Conservation (phyloP, 1,140 invertebrate genomes). For the Coptotermes formosanus region DNA sequence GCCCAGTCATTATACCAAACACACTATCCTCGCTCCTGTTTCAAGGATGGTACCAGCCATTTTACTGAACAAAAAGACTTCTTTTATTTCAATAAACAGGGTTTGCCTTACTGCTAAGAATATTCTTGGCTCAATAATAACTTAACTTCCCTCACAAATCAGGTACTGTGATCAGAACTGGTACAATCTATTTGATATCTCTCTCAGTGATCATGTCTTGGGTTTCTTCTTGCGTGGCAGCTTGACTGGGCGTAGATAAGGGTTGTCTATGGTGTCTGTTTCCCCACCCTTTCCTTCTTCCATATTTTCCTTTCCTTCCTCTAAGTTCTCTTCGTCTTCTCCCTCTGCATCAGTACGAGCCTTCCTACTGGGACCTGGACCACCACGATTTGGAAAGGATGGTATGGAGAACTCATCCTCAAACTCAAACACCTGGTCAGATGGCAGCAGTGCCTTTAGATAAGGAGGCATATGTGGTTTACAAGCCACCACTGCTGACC, state of each 20-base stretch:
- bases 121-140: too few species aligned
- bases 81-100: too few species aligned
- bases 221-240: constrained; percentile 53
- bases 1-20: too few species aligned
- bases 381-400: constrained; percentile 23
- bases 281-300: constrained; percentile 51
- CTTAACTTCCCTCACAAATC: too few species aligned
- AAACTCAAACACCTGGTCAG: constrained; percentile 92
- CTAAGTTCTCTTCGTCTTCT: constrained; percentile 42
- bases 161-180: too few species aligned
- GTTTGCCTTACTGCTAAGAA: too few species aligned
- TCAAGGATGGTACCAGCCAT: too few species aligned
- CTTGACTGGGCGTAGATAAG: constrained; percentile 79
- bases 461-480: constrained; percentile 82
- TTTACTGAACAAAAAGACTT: too few species aligned
- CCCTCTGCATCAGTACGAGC: constrained; percentile 40
- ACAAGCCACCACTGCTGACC: constrained; percentile 78
- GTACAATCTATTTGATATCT: too few species aligned
- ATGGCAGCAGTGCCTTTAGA: constrained; percentile 80
- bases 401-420: constrained; percentile 72
- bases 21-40: too few species aligned
- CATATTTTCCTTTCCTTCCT: constrained; percentile 49
- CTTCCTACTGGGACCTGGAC: constrained; percentile 34
- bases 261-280: constrained; percentile 77
- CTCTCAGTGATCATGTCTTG: background rate